Conservation (phyloP, 2,113 vertebrate genomes). For the Rhineura floridana region DNA sequence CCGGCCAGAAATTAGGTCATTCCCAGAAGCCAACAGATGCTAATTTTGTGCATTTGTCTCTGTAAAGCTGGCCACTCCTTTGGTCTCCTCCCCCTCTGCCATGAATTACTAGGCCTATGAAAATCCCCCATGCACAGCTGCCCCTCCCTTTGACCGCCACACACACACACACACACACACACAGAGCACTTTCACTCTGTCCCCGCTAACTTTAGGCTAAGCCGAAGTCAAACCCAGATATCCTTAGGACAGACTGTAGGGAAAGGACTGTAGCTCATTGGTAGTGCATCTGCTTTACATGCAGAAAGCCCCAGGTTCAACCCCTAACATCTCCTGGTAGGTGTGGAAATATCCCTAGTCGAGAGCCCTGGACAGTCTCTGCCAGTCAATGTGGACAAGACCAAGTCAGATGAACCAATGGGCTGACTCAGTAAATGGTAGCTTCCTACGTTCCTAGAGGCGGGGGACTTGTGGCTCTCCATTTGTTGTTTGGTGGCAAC, state of each 20-base stretch:
- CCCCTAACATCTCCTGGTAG: too few species aligned
- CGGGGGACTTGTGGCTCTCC: neutral
- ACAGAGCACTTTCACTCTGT: neutral
- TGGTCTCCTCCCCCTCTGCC: neutral
- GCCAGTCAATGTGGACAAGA: too few species aligned
- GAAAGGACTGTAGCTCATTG: too few species aligned
- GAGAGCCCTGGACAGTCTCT: too few species aligned
- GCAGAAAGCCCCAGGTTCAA: too few species aligned
- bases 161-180: neutral
- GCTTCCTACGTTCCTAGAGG: too few species aligned
- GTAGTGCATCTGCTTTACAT: too few species aligned
- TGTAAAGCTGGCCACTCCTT: constrained; percentile 23
- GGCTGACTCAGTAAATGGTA: too few species aligned
- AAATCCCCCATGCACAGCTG: constrained; percentile 15
- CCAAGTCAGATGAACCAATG: too few species aligned
- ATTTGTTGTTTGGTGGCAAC: neutral
- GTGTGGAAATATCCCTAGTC: too few species aligned
- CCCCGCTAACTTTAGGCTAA: neutral
- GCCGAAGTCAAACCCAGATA: neutral
- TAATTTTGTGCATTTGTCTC: constrained; percentile 36
- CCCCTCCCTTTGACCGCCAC: neutral
- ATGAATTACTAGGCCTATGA: neutral
- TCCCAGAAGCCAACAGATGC: constrained; percentile 43
- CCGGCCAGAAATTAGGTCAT: constrained; percentile 37
- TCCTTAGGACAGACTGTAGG: too few species aligned